Evolutionary conservation across 2,888 invertebrate genomes (phyloP).

Genomic region (Steinernema scapterisci): DNA sequence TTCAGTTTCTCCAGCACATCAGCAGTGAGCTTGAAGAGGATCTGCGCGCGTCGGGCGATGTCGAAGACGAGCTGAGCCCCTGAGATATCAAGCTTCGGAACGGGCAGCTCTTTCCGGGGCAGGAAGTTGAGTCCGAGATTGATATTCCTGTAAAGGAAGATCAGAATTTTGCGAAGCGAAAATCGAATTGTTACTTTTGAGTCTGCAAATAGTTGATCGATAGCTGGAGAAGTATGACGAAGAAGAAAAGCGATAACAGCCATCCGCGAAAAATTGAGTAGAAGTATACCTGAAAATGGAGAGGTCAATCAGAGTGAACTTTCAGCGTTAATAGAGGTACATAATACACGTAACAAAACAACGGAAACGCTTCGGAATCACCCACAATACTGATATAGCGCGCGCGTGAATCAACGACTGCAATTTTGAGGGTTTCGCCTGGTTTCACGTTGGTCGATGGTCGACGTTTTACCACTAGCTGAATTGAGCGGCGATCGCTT

Average conservation of each 20-base stretch:
- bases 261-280: slow-evolving; percentile 69
- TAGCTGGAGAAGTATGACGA: slow-evolving; percentile 68
- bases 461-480: too few species aligned
- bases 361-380: too few species aligned
- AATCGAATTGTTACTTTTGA: slow-evolving; percentile 43
- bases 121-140: slow-evolving; percentile 59
- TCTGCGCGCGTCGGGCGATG: slow-evolving; percentile 70
- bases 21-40: slow-evolving; percentile 54
- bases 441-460: too few species aligned
- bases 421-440: too few species aligned
- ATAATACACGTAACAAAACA: too few species aligned
- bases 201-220: slow-evolving; percentile 68
- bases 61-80: slow-evolving; percentile 69
- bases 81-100: slow-evolving; percentile 54
- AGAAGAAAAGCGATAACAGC: slow-evolving; percentile 68
- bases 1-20: slow-evolving; percentile 69
- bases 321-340: too few species aligned
- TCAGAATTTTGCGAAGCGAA: too few species aligned
- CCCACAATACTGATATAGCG: too few species aligned
- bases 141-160: slow-evolving; percentile 58
- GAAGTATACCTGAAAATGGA: slow-evolving; percentile 69
- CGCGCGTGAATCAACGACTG: too few species aligned
- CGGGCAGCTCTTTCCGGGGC: slow-evolving; percentile 51
- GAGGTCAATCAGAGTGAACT: too few species aligned
- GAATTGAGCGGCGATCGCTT: too few species aligned